Percentiles rank a stretch among this genome's conserved stretches.
These are phyloP conservation scores for Amyelois transitella DNA, from an alignment of 1,140 invertebrate species.

Conservation along the genomic window DNA sequence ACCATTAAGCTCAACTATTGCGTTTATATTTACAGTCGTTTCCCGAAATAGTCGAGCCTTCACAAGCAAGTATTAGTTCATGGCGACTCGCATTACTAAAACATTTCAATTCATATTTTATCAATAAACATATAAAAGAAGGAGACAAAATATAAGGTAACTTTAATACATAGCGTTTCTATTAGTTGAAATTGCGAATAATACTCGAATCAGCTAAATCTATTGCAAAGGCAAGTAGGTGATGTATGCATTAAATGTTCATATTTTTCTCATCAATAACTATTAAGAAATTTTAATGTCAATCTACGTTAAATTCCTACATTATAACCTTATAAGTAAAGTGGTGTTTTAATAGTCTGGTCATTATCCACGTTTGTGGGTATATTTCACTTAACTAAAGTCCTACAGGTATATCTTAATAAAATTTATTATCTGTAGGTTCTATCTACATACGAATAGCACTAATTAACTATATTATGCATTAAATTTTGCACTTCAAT, in stretches of 20 bases:
- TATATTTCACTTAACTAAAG: constrained; percentile 29
- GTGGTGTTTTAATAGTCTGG: constrained; percentile 55
- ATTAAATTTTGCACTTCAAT: constrained; percentile 49
- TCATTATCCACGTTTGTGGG: constrained; percentile 30
- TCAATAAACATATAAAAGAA: constrained; percentile 9
- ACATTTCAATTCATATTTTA: background rate
- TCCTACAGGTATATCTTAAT: constrained; percentile 30
- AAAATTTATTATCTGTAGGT: constrained; percentile 35
- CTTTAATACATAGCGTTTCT: constrained; percentile 46
- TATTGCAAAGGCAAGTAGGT: constrained; percentile 61
- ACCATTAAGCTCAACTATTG: constrained; percentile 19
- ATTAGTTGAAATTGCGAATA: constrained; percentile 54
- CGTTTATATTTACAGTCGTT: constrained; percentile 37
- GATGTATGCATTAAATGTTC: constrained; percentile 40
- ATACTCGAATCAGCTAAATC: constrained; percentile 45
- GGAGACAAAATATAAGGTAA: constrained; percentile 47
- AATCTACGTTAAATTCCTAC: constrained; percentile 31
- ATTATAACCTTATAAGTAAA: constrained; percentile 46
- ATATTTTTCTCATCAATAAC: constrained; percentile 27
- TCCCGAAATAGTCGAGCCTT: constrained; percentile 10
- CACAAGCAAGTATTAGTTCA: constrained; percentile 10
- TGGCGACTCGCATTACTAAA: background rate
- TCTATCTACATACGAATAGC: constrained; percentile 53
- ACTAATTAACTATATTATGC: constrained; percentile 63
- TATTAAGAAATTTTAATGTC: constrained; percentile 33